Evolutionary conservation across 2,113 vertebrate species (phyloP).

Genomic region (Vulpes ferrilata): DNA sequence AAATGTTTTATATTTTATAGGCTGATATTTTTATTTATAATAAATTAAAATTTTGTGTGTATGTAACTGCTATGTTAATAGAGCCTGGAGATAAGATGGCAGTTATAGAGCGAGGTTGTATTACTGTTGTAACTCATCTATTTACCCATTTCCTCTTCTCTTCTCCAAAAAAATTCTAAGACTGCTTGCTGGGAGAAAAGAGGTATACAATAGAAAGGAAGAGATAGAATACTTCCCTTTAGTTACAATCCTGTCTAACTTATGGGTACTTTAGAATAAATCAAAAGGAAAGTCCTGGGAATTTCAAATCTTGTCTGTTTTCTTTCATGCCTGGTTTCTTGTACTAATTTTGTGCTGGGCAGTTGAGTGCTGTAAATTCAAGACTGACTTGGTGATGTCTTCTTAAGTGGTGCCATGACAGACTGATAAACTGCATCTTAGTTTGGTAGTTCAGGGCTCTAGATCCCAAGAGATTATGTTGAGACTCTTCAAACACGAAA

Average conservation of each 20-base stretch:
- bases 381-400: not conserved
- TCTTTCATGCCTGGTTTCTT: not conserved
- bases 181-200: not conserved
- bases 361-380: not conserved
- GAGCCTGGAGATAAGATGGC: not conserved
- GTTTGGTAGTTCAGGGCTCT: not conserved
- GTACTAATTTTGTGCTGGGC: not conserved
- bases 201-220: not conserved
- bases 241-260: not conserved
- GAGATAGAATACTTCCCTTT: not conserved
- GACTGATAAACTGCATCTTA: not conserved
- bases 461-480: not conserved
- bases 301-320: not conserved
- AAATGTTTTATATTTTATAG: not conserved
- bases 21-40: slow-evolving; percentile 7
- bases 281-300: not conserved
- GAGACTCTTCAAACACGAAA: not conserved
- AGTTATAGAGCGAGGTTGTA: not conserved
- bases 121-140: not conserved
- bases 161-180: slow-evolving; percentile 32
- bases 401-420: not conserved
- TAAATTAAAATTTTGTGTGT: not conserved
- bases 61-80: not conserved
- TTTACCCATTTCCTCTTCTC: not conserved
- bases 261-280: not conserved